Evolutionary conservation across 2,797 vertebrate genomes (phyloP), one percentile per base, ranked within the genome.

Genomic region (Netta rufina): DNA sequence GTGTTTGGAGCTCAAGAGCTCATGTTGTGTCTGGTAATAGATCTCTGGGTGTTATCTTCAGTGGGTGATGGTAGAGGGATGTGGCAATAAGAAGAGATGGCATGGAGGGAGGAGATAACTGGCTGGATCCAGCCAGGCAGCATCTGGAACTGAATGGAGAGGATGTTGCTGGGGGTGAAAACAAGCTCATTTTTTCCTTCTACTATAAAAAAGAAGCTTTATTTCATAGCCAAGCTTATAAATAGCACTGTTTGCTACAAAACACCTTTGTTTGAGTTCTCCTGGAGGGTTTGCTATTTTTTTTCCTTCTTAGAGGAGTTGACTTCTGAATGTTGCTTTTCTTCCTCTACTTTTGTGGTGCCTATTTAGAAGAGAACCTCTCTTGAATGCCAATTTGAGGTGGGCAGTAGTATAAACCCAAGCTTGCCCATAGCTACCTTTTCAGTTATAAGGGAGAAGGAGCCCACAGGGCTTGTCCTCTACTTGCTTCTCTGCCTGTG

Each of bases 141-240:
- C 94, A 89, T 93, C 86, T 96, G 95, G 94, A 81, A 87, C 65
- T 39, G 25, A 94, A 28, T 69, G 61, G 81, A 69, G 33, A 82
- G 93, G 96, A 95, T 92, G 75, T 66, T 90, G 56, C 82, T 6
- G 13, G 56, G 81, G 47, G 45, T 90, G 88, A 95, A 96, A 91
- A 91, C 56, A 95, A 94, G 62, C 81, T 78, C 54, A 21, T 67
- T 95, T 74, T 87, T 41, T 75, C 36, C 53, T 71, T 61, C 57
- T 74, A 49, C 83, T 90, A 73, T 90, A 89, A 95, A 92, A 92
- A 82, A 95, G 70, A 70, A 95, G 89, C 88, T 97, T 97, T 97
- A 97, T 97, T 97, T 94, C 61, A 30, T 86, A 79, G 90, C 95
- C 95, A 96, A 95, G 72, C 54, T 93, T 96, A 93, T 90, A 91